Conservation (phyloP, 2,113 vertebrate genomes). For the Notothenia rossii region DNA sequence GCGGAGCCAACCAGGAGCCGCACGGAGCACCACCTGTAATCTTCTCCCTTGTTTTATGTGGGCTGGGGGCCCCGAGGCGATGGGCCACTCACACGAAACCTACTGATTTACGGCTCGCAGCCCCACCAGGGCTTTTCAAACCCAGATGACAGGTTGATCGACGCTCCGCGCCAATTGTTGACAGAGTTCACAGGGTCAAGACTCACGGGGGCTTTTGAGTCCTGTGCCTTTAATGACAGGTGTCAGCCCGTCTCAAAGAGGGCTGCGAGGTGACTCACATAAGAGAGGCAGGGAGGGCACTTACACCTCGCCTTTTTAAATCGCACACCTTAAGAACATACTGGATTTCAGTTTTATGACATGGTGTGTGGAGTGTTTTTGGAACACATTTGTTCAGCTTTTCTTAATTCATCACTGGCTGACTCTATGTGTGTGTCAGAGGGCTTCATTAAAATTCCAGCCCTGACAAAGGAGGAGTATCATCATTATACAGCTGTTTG, state of each 20-base stretch:
- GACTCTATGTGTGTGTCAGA: slow-evolving; percentile 18
- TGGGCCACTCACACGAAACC: slow-evolving; percentile 41
- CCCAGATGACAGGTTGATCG: slow-evolving; percentile 58
- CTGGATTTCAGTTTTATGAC: background rate
- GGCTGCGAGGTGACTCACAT: slow-evolving; percentile 12
- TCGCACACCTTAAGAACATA: background rate
- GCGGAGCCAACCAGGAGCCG: slow-evolving; percentile 47
- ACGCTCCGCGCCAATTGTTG: slow-evolving; percentile 35
- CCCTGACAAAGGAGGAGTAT: slow-evolving; percentile 20
- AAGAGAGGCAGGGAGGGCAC: background rate
- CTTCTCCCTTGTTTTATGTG: slow-evolving; percentile 64
- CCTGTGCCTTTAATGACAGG: slow-evolving; percentile 65
- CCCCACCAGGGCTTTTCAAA: slow-evolving; percentile 13
- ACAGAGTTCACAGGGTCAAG: slow-evolving; percentile 64
- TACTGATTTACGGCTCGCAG: slow-evolving; percentile 51
- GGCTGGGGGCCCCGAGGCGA: slow-evolving; percentile 31
- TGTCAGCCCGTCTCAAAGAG: slow-evolving; percentile 19
- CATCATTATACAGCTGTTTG: slow-evolving; percentile 26
- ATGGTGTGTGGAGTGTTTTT: slow-evolving; percentile 3
- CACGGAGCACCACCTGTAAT: slow-evolving; percentile 65
- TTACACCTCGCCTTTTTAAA: background rate
- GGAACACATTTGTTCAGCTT: background rate
- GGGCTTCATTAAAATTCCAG: slow-evolving; percentile 42
- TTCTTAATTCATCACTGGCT: background rate
- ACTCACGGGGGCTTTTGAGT: slow-evolving; percentile 15